Evolutionary conservation across 2,113 vertebrate genomes (phyloP).

Genomic region (Podiceps cristatus): DNA sequence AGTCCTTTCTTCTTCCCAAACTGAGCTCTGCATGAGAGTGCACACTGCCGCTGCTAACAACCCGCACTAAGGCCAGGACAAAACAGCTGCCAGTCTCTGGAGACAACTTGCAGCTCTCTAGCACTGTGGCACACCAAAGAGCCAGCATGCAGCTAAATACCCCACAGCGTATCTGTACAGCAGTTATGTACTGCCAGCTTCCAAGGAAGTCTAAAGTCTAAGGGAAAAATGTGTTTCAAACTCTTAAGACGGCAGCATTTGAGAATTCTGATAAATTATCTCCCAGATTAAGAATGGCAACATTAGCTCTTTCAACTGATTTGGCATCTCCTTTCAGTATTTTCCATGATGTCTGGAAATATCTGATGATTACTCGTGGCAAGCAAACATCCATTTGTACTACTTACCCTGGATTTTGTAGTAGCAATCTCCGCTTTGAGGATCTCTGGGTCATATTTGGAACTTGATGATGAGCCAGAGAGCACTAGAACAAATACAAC

Average conservation of each 20-base stretch:
- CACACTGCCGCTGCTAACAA: neutral
- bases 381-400: neutral
- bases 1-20: slow-evolving; percentile 41
- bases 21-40: neutral
- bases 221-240: neutral
- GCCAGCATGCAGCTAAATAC: neutral
- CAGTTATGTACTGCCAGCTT: neutral
- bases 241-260: accelerated
- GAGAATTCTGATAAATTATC: neutral
- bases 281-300: neutral
- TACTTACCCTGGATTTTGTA: slow-evolving; percentile 94
- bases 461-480: slow-evolving; percentile 93
- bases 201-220: neutral
- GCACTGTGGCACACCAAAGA: neutral
- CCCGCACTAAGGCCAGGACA: neutral
- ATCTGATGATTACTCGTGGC: neutral
- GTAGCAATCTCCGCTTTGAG: slow-evolving; percentile 98
- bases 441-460: slow-evolving; percentile 98
- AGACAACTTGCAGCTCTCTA: neutral
- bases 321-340: neutral
- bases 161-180: neutral
- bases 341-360: neutral
- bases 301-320: neutral
- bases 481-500: slow-evolving; percentile 82
- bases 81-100: slow-evolving; percentile 30